Percentiles rank a stretch among this genome's conserved stretches.
phyloP scores from a whole-genome alignment of 2,113 vertebrate species.

The Alligator sinensis region DNA sequence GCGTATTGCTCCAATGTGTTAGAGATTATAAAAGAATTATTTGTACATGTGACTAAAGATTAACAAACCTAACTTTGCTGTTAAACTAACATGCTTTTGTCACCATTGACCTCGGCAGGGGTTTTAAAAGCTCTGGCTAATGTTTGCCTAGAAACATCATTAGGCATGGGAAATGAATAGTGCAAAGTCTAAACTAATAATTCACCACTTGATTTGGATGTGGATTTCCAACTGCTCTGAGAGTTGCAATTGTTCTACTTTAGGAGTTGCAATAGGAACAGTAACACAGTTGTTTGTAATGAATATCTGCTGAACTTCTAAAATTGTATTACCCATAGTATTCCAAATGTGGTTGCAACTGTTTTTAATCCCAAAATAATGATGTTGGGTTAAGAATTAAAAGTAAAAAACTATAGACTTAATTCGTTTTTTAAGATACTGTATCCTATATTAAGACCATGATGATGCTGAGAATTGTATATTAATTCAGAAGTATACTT shows the following conservation, averaged over 20 bases:
- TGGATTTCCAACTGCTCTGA: background rate
- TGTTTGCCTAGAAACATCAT: constrained; percentile 27
- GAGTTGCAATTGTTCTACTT: background rate
- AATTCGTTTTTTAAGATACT: background rate
- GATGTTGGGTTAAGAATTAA: background rate
- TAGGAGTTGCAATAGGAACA: background rate
- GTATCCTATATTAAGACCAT: background rate
- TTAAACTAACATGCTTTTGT: background rate
- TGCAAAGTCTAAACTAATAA: background rate
- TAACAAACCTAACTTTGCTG: background rate
- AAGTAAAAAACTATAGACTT: background rate
- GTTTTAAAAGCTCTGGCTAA: constrained; percentile 2
- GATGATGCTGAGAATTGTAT: background rate
- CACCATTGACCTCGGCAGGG: background rate
- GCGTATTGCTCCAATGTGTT: too few species aligned
- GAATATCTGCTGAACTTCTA: background rate
- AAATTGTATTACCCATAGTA: background rate
- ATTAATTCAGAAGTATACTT: background rate
- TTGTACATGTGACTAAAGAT: background rate
- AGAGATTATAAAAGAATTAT: background rate
- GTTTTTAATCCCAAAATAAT: background rate
- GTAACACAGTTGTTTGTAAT: background rate
- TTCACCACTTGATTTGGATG: background rate
- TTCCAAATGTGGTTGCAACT: background rate
- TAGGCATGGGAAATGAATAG: background rate